Base-by-base conservation (phyloP, 2,888 invertebrate species). In the Eumerus sabulonum region DNA sequence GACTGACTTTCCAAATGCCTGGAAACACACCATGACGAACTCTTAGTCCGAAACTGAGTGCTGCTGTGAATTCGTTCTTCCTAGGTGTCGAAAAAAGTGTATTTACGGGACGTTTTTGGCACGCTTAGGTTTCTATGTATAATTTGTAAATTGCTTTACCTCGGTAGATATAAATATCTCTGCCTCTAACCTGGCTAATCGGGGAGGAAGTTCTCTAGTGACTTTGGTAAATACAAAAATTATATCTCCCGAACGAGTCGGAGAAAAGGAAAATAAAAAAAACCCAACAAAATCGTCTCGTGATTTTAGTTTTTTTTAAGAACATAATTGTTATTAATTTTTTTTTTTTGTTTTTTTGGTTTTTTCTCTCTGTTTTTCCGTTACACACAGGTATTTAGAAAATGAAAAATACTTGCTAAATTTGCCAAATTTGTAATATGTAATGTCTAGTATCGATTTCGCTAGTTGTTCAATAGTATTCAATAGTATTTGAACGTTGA, bases 121-220 rank as follows among this genome's bases (percentile, higher is more conserved):
- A 70, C 27, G 27, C 62, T 54, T 18, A 54, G 42, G 47, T 44
- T 48, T 62, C 62, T 54, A 62, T 62, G 48, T 42, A 56, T 14
- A 50, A 48, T 71, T 54, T 54, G 70, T 50, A 71, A 36, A 50
- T 66, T 47, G 47, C 64, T 56, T 62, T 62, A 54, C 70, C 74
- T 76, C 74, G 63, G 50, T 51, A 70, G 74, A 63, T 76, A 76
- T 57, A 76, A 76, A 76, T 76, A 76, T 70, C 74, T 68, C 62
- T 74, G 56, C 72, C 51, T 70, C 56, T 51, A 70, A 63, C 74
- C 74, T 63, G 74, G 70, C 68, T 74, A 50, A 54, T 68, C 56
- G 44, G 62, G 56, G 11, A 40, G 54, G 70, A 51, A 70, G 51
- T 70, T 70, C 57, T 53, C 14, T 57, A 63, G 60, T 62, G 57